A percentile compares a stretch with the other conserved stretches of the same genome.
Conservation (phyloP, 2,888 invertebrate species). For the Subacronicta megacephala region DNA sequence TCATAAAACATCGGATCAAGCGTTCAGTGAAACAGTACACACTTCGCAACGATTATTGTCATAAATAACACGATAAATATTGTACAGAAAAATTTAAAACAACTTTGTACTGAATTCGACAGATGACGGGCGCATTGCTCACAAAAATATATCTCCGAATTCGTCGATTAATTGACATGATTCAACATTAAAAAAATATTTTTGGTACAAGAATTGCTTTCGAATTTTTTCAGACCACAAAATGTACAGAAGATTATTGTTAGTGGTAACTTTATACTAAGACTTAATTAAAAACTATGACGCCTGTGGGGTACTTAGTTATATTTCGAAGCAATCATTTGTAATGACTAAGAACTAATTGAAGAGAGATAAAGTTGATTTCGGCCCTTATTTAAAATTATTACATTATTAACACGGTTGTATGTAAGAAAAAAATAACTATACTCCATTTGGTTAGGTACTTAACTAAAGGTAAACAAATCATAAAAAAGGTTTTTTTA, state of each 20-base stretch:
- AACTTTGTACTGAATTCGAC: slow-evolving; percentile 38
- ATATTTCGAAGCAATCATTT: slow-evolving; percentile 37
- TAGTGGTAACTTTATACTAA: slow-evolving; percentile 64
- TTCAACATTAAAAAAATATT: slow-evolving; percentile 27
- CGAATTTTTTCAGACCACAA: slow-evolving; percentile 23
- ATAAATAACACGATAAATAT: slow-evolving; percentile 28
- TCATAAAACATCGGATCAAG: slow-evolving; percentile 49
- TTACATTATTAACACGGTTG: neutral
- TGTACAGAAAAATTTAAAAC: slow-evolving; percentile 24
- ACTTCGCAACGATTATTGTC: slow-evolving; percentile 40
- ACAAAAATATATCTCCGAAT: slow-evolving; percentile 33
- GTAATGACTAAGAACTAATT: slow-evolving; percentile 27
- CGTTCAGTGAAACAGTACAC: slow-evolving; percentile 21
- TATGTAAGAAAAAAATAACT: neutral
- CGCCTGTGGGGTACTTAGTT: slow-evolving; percentile 28
- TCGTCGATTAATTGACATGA: slow-evolving; percentile 45
- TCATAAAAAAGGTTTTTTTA: too few relatives aligned
- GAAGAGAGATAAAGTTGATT: slow-evolving; percentile 35
- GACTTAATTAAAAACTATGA: slow-evolving; percentile 32
- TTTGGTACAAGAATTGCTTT: slow-evolving; percentile 43
- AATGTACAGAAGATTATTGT: slow-evolving; percentile 45
- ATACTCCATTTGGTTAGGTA: too few relatives aligned
- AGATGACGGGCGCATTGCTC: slow-evolving; percentile 8
- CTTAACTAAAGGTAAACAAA: too few relatives aligned
- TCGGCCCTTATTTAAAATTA: slow-evolving; percentile 11